A percentile compares a stretch with the other conserved stretches of the same genome.
These are phyloP conservation scores for Sebastes jordani DNA, from an alignment of 2,797 vertebrate genomes.

Conservation along the genomic window DNA sequence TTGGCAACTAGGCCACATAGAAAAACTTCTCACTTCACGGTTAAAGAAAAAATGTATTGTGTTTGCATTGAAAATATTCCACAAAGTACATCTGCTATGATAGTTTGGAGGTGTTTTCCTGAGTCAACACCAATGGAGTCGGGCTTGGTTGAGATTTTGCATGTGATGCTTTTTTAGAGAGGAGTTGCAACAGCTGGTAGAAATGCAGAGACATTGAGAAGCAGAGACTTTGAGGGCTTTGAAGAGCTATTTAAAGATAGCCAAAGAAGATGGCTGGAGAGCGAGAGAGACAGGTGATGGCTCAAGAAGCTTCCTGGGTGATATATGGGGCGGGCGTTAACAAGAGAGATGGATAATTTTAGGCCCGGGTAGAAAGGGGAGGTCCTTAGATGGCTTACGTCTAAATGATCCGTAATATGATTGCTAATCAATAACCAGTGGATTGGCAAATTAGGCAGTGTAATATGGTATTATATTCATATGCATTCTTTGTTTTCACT, in stretches of 20 bases:
- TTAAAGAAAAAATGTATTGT: neutral
- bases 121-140: neutral
- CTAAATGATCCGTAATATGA: slow-evolving; percentile 44
- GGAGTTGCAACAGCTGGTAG: slow-evolving; percentile 76
- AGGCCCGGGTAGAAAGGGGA: slow-evolving; percentile 56
- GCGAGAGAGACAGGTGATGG: slow-evolving; percentile 82
- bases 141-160: slow-evolving; percentile 22
- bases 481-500: slow-evolving; percentile 6
- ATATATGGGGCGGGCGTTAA: slow-evolving; percentile 75
- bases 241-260: slow-evolving; percentile 81
- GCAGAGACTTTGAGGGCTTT: slow-evolving; percentile 78
- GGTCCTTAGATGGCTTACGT: slow-evolving; percentile 54
- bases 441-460: slow-evolving; percentile 4
- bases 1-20: neutral
- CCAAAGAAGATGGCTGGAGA: slow-evolving; percentile 74
- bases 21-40: neutral
- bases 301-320: slow-evolving; percentile 79
- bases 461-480: neutral
- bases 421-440: slow-evolving; percentile 62
- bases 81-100: neutral
- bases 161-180: slow-evolving; percentile 60
- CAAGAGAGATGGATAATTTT: slow-evolving; percentile 74
- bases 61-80: slow-evolving; percentile 10
- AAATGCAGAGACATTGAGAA: slow-evolving; percentile 77
- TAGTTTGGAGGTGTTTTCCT: neutral